Evolutionary conservation across 2,888 invertebrate species (phyloP).

Genomic region (Drosophila subsilvestris): DNA sequence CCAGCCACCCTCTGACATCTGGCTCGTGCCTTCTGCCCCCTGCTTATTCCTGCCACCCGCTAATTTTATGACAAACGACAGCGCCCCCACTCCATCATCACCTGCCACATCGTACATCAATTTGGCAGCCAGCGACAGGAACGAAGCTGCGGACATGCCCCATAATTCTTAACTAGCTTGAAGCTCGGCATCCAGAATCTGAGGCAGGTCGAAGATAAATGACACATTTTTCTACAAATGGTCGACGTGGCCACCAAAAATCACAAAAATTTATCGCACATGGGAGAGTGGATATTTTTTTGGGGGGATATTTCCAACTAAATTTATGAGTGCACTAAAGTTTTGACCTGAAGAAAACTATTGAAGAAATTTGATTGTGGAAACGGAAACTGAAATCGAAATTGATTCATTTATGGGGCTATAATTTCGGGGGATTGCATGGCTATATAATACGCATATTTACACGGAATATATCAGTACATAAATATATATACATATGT

Average conservation of each 20-base stretch:
- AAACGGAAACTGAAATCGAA: neutral
- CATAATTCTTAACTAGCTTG: slow-evolving; percentile 59
- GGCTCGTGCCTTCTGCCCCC: neutral
- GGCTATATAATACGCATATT: neutral
- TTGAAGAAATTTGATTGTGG: neutral
- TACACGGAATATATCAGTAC: neutral
- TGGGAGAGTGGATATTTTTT: no score
- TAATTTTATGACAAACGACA: slow-evolving; percentile 67
- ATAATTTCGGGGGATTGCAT: neutral
- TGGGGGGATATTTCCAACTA: neutral
- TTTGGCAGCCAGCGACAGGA: slow-evolving; percentile 44
- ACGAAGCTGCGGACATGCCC: slow-evolving; percentile 42
- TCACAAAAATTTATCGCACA: neutral
- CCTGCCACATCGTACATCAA: slow-evolving; percentile 38
- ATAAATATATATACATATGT: neutral
- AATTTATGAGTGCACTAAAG: neutral
- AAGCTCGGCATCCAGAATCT: slow-evolving; percentile 7
- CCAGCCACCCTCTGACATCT: slow-evolving; percentile 1
- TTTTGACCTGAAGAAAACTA: neutral
- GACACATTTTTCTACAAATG: slow-evolving; percentile 32
- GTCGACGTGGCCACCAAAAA: neutral
- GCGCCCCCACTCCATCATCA: slow-evolving; percentile 35
- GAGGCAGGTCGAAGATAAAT: slow-evolving; percentile 31
- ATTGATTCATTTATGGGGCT: no score
- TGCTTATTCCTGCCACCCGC: slow-evolving; percentile 12